Conservation (phyloP, 1,140 invertebrate species). For the Spodoptera litura region DNA sequence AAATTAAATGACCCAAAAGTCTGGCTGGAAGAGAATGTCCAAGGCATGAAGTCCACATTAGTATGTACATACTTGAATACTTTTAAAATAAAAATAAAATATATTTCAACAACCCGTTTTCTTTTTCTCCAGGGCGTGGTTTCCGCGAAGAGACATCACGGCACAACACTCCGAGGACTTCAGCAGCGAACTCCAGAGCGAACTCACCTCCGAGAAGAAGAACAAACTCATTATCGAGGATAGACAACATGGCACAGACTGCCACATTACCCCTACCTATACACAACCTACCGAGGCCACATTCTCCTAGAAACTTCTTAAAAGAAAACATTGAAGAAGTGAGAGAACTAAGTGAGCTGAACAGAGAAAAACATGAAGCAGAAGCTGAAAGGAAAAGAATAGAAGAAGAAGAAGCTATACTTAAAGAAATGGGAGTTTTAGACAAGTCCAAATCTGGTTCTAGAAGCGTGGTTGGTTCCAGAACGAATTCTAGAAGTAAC, state of each 20-base stretch:
- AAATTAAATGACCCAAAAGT: no score
- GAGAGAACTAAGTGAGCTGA: slow-evolving; percentile 82
- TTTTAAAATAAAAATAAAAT: no score
- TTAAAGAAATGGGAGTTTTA: slow-evolving; percentile 70
- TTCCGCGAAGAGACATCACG: slow-evolving; percentile 83
- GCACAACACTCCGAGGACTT: slow-evolving; percentile 82
- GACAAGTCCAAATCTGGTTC: slow-evolving; percentile 44
- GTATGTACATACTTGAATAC: no score
- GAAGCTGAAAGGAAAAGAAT: slow-evolving; percentile 78
- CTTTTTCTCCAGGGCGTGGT: slow-evolving; percentile 69
- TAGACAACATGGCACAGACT: slow-evolving; percentile 78
- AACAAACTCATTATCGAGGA: slow-evolving; percentile 72
- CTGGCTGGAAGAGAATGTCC: no score
- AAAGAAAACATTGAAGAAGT: slow-evolving; percentile 85
- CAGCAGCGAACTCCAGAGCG: slow-evolving; percentile 78
- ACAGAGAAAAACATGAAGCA: slow-evolving; percentile 83
- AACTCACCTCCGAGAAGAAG: slow-evolving; percentile 76
- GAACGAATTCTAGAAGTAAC: slow-evolving; percentile 73
- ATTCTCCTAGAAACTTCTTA: slow-evolving; percentile 80
- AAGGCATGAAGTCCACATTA: no score
- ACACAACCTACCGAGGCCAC: slow-evolving; percentile 62
- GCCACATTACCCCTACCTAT: slow-evolving; percentile 70
- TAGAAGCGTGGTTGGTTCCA: slow-evolving; percentile 53
- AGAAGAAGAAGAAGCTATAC: slow-evolving; percentile 81
- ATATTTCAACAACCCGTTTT: neutral